Evolutionary conservation across 2,888 invertebrate genomes (phyloP).

Genomic region (Embidobia sp.): DNA sequence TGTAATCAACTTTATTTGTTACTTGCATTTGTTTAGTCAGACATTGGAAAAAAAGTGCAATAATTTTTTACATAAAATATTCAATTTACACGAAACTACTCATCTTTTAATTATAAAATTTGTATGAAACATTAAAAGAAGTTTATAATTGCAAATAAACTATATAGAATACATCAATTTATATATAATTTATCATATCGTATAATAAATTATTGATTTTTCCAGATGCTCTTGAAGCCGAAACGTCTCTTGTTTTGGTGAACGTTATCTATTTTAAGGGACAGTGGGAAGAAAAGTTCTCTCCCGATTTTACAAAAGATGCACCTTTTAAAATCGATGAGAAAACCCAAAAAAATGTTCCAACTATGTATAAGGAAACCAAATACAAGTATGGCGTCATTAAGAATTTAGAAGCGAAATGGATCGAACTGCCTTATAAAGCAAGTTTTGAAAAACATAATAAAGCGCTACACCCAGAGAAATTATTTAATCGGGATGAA

Average conservation of each 20-base stretch:
- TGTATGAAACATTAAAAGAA: too few species aligned
- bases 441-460: conserved; percentile 75
- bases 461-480: too few species aligned
- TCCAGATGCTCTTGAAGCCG: conserved; percentile 82
- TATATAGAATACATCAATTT: too few species aligned
- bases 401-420: conserved; percentile 83
- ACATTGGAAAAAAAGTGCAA: too few species aligned
- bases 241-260: conserved; percentile 88
- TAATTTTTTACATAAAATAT: too few species aligned
- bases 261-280: conserved; percentile 95
- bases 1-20: too few species aligned
- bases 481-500: too few species aligned
- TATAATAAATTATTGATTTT: not conserved
- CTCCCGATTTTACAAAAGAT: conserved; percentile 83
- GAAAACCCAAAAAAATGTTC: conserved; percentile 83
- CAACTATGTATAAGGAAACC: conserved; percentile 87
- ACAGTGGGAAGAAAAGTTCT: conserved; percentile 87
- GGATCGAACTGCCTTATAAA: conserved; percentile 88
- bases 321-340: conserved; percentile 85
- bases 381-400: conserved; percentile 65
- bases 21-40: too few species aligned
- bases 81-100: too few species aligned
- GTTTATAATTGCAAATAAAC: too few species aligned
- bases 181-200: not conserved
- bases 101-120: too few species aligned